Evolutionary conservation across 2,113 vertebrate species (phyloP).

Genomic region (Xiphorhynchus elegans): DNA sequence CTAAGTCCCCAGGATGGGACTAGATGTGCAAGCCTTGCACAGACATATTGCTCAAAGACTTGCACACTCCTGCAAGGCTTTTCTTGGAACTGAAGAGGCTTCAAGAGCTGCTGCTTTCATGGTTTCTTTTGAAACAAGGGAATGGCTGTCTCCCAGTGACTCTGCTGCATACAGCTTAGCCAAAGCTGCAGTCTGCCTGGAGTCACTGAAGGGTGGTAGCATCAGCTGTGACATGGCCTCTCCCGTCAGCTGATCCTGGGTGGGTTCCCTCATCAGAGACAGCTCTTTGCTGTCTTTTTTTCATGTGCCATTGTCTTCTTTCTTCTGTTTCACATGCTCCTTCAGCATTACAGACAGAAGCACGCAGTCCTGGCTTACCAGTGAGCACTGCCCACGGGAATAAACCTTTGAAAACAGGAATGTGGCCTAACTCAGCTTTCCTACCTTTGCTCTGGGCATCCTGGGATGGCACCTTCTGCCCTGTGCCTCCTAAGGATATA

Average conservation of each 20-base stretch:
- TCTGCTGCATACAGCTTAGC: neutral
- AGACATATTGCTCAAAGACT: neutral
- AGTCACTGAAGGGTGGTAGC: neutral
- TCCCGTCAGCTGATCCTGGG: neutral
- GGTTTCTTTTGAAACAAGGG: neutral
- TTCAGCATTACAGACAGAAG: neutral
- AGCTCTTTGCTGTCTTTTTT: neutral
- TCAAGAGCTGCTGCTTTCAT: neutral
- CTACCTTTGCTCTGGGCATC: neutral
- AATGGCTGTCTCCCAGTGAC: neutral
- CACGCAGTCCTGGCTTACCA: neutral
- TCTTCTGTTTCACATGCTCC: neutral
- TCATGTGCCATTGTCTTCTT: neutral
- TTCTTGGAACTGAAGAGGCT: neutral
- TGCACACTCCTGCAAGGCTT: neutral
- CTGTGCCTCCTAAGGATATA: neutral
- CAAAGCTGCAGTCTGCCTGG: neutral
- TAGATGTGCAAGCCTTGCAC: fast-evolving
- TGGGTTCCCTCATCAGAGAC: neutral
- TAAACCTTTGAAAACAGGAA: neutral
- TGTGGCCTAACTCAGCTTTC: neutral
- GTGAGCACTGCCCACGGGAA: neutral
- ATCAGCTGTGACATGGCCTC: fast-evolving
- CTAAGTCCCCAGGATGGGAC: neutral
- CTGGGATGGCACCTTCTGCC: neutral